Percentiles rank a stretch among this genome's conserved stretches.
phyloP scores from a whole-genome alignment of 1,140 invertebrate species.

The Oedothorax gibbosus region DNA sequence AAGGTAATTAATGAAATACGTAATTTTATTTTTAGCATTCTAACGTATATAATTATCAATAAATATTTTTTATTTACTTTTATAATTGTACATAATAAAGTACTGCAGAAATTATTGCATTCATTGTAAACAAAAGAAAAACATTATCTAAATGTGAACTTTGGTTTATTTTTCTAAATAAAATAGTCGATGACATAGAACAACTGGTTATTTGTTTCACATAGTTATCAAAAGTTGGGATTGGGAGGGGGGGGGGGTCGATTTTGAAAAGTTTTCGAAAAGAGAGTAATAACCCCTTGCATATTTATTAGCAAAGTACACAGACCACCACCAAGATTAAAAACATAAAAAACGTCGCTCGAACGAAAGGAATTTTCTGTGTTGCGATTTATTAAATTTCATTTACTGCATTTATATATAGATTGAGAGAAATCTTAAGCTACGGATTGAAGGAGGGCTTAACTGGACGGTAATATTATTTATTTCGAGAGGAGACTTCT shows the following conservation, averaged over 20 bases:
- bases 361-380: conserved; percentile 46
- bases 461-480: conserved; percentile 46
- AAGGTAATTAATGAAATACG: too few species aligned
- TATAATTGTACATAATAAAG: too few species aligned
- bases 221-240: not conserved
- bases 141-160: too few species aligned
- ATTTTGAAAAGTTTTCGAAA: not conserved
- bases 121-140: too few species aligned
- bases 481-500: conserved; percentile 38
- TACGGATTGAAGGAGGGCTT: conserved; percentile 39
- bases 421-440: conserved; percentile 9
- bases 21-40: too few species aligned
- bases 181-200: too few species aligned
- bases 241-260: not conserved
- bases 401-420: not conserved
- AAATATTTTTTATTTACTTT: too few species aligned
- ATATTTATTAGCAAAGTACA: conserved; percentile 57
- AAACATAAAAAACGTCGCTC: not conserved
- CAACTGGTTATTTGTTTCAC: too few species aligned
- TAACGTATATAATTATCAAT: too few species aligned
- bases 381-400: conserved; percentile 59
- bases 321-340: conserved; percentile 9
- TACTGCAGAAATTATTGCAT: too few species aligned
- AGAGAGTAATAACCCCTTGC: conserved; percentile 30
- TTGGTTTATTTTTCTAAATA: too few species aligned